Conservation (phyloP, 2,797 vertebrate species). For the Dermochelys coriacea region DNA sequence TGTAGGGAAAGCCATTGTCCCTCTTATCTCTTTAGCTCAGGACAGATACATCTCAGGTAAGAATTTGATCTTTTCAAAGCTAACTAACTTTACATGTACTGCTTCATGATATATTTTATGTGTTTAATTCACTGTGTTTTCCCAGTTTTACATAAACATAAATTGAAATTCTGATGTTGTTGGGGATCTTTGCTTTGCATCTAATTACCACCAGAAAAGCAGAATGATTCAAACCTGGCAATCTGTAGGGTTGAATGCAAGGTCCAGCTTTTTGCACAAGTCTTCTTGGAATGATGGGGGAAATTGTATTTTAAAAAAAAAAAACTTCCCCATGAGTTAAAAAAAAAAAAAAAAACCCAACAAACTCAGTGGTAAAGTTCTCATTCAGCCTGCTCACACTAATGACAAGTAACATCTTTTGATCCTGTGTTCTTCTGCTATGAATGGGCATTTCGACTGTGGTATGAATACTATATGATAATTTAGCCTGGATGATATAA, state of each 20-base stretch:
- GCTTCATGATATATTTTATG: background rate
- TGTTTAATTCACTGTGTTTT: background rate
- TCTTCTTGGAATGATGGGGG: background rate
- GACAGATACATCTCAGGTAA: constrained; percentile 86
- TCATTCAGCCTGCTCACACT: background rate
- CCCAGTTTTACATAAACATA: background rate
- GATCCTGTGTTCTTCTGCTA: background rate
- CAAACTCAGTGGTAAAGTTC: background rate
- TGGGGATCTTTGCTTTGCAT: background rate
- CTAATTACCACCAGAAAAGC: background rate
- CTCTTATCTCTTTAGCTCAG: constrained; percentile 85
- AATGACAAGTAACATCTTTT: background rate
- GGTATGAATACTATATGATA: background rate
- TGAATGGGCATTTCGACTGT: background rate
- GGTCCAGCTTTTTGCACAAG: background rate
- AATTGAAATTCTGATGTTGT: background rate
- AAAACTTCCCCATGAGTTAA: background rate
- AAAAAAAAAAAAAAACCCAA: background rate
- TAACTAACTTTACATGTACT: background rate
- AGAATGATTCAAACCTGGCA: background rate
- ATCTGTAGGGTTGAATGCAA: background rate
- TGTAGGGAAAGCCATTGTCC: constrained; percentile 87
- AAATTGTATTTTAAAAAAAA: background rate
- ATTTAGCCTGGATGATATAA: background rate
- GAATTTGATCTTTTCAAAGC: constrained; percentile 25